Conservation (phyloP, 1,140 invertebrate genomes). For the Listronotus bonariensis region DNA sequence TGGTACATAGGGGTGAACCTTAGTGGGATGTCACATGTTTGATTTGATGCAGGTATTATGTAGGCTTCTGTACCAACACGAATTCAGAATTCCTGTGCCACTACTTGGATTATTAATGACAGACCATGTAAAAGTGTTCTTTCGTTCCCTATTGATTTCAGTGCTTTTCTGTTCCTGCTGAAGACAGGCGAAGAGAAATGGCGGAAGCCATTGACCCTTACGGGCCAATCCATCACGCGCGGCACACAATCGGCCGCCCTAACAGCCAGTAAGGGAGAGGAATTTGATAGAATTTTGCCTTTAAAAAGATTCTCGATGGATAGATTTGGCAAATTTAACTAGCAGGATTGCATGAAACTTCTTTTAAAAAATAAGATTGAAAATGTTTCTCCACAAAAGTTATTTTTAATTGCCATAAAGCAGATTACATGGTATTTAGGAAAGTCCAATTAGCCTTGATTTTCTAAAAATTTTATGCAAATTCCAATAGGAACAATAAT, state of each 20-base stretch:
- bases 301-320: slow-evolving; percentile 22
- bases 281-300: slow-evolving; percentile 35
- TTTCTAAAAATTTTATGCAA: too few relatives aligned
- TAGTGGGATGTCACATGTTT: too few relatives aligned
- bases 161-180: slow-evolving; percentile 45
- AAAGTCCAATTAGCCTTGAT: too few relatives aligned
- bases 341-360: neutral
- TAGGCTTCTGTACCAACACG: neutral
- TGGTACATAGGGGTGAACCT: too few relatives aligned
- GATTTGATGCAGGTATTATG: neutral
- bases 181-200: slow-evolving; percentile 70
- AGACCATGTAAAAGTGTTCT: slow-evolving; percentile 36
- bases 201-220: slow-evolving; percentile 75
- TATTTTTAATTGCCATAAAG: too few relatives aligned
- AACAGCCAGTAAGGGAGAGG: slow-evolving; percentile 31
- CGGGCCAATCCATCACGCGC: slow-evolving; percentile 70
- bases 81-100: neutral
- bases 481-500: too few relatives aligned
- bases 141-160: slow-evolving; percentile 46
- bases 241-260: slow-evolving; percentile 40
- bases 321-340: slow-evolving; percentile 24
- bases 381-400: too few relatives aligned
- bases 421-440: too few relatives aligned
- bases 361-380: too few relatives aligned
- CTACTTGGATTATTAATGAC: slow-evolving; percentile 39